These are phyloP conservation scores for Theonella swinhoei DNA, from an alignment of 37 sponge, comb jelly and placozoan genomes.

Conservation along the genomic window DNA sequence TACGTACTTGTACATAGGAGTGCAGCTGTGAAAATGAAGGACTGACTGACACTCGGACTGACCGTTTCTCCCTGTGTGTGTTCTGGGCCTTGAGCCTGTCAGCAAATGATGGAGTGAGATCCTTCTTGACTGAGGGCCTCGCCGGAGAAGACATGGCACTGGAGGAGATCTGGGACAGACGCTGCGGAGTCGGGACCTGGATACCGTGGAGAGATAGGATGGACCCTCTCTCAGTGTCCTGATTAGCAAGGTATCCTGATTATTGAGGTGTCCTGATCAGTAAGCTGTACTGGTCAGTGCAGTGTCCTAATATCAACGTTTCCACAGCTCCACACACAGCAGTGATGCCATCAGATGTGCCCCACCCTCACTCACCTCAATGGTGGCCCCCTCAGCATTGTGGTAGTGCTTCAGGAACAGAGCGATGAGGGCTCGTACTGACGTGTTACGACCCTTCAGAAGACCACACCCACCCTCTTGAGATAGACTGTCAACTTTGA, in stretches of 20 bases:
- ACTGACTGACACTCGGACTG: no score
- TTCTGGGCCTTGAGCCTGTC: not conserved
- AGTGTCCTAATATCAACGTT: not conserved
- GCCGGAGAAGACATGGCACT: not conserved
- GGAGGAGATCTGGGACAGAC: conserved; percentile 46
- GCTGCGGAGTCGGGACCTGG: conserved; percentile 68
- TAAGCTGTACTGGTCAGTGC: not conserved
- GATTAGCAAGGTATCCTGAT: no score
- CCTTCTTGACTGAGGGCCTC: not conserved
- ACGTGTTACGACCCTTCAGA: conserved; percentile 5
- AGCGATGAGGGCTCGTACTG: conserved; percentile 1
- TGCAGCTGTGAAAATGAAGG: no score
- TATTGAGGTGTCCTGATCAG: not conserved
- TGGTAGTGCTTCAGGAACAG: conserved; percentile 47
- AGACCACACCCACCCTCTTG: not conserved
- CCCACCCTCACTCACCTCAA: conserved; percentile 28
- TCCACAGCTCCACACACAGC: not conserved
- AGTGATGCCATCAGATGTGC: not conserved
- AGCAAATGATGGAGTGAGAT: conserved; percentile 7
- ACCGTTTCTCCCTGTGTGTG: not conserved
- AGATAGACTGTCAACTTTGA: not conserved
- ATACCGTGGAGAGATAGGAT: no score
- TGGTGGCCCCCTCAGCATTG: conserved; percentile 27
- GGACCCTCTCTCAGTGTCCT: no score
- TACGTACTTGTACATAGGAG: no score